Evolutionary conservation across 2,797 vertebrate species (phyloP).

Genomic region (Anisognathus igniventris): DNA sequence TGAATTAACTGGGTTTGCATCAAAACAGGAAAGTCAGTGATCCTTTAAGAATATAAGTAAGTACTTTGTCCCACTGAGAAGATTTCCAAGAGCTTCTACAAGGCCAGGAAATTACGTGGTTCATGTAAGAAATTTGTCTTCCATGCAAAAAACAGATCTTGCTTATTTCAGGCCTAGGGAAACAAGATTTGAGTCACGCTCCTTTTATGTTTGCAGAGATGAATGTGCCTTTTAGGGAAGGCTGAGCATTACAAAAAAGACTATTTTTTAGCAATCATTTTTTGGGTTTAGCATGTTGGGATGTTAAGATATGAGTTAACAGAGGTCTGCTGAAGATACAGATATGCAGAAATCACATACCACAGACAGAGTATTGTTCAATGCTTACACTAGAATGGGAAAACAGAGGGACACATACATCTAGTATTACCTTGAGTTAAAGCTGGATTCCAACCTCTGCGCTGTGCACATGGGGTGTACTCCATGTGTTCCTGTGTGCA

Average conservation of each 20-base stretch:
- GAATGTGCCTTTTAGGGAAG: not conserved
- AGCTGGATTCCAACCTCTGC: not conserved
- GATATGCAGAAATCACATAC: not conserved
- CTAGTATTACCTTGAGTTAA: not conserved
- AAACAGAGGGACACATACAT: not conserved
- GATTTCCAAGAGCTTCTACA: not conserved
- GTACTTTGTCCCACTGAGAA: not conserved
- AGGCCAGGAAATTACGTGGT: not conserved
- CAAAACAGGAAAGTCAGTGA: not conserved
- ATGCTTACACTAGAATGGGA: not conserved
- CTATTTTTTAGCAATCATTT: not conserved
- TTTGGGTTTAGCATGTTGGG: not conserved
- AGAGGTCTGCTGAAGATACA: not conserved
- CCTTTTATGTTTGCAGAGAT: not conserved
- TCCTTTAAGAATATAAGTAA: not conserved
- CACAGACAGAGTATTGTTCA: no score
- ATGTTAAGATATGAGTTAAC: not conserved
- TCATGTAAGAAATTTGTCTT: not conserved
- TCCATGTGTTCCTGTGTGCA: fast-evolving
- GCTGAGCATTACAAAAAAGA: not conserved
- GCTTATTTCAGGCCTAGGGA: not conserved
- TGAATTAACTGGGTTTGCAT: not conserved
- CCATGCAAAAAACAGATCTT: not conserved
- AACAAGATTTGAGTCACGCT: not conserved
- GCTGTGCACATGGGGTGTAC: not conserved